phyloP scores from a whole-genome alignment of 2,113 vertebrate genomes.

The Leptocoma aspasia region DNA sequence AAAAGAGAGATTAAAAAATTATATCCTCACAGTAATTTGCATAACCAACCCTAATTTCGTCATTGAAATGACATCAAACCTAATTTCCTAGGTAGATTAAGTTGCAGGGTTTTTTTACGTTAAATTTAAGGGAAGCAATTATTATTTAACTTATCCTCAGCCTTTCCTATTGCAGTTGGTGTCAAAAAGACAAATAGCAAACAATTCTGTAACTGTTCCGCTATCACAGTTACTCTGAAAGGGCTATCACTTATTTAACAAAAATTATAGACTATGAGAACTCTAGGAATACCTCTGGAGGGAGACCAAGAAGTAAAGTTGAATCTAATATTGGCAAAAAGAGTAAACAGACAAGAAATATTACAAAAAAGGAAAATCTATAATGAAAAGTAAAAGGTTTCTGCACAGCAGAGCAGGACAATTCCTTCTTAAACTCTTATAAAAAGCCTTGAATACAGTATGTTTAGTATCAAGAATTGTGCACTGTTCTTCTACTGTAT shows the following conservation, averaged over 20 bases:
- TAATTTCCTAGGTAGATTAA: not conserved
- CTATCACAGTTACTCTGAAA: not conserved
- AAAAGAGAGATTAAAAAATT: not conserved
- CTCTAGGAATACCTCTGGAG: not conserved
- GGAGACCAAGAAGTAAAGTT: not conserved
- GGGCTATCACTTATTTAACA: not conserved
- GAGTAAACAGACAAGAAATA: not conserved
- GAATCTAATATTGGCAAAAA: not conserved
- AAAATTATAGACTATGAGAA: not conserved
- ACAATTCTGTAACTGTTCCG: not conserved
- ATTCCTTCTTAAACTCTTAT: not conserved
- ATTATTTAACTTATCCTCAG: not conserved
- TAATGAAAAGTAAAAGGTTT: not conserved
- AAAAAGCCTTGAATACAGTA: not conserved
- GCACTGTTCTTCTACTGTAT: not conserved
- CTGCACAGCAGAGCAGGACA: not conserved
- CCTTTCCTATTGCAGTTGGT: not conserved
- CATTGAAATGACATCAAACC: not conserved
- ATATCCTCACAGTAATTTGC: not conserved
- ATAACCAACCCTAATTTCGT: not conserved
- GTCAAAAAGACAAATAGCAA: not conserved
- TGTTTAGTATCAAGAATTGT: not conserved
- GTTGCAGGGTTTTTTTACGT: not conserved
- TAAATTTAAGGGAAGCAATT: not conserved
- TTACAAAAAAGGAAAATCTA: not conserved